phyloP scores from a whole-genome alignment of 2,113 vertebrate species.

The Nibea coibor region DNA sequence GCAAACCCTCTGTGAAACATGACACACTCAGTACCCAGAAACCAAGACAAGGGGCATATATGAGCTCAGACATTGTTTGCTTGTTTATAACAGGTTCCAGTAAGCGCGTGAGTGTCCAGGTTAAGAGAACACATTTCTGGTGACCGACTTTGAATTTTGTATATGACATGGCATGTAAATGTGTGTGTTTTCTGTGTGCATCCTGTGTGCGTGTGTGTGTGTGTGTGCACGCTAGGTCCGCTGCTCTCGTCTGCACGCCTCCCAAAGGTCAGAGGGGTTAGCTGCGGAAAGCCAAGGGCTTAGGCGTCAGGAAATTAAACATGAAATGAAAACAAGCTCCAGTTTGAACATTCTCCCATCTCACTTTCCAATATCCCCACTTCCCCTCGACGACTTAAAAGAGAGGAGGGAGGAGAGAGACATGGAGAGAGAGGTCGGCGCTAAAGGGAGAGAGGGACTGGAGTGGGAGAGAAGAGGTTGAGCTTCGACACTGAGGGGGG shows the following conservation, averaged over 20 bases:
- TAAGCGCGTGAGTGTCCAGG: constrained; percentile 27
- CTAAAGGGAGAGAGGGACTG: background rate
- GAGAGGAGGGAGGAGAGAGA: constrained; percentile 72
- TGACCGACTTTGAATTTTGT: constrained; percentile 42
- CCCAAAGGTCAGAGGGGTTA: constrained; percentile 84
- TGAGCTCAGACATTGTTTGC: constrained; percentile 40
- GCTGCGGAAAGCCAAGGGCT: constrained; percentile 92
- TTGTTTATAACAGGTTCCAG: constrained; percentile 49
- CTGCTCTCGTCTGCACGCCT: constrained; percentile 76
- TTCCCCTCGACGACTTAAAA: constrained; percentile 83
- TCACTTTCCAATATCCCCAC: constrained; percentile 91
- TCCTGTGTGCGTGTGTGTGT: constrained; percentile 42
- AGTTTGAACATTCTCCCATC: constrained; percentile 93
- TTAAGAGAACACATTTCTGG: constrained; percentile 44
- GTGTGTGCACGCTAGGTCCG: constrained; percentile 43
- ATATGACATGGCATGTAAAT: constrained; percentile 53
- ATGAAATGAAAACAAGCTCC: constrained; percentile 98
- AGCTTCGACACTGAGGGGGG: constrained; percentile 22
- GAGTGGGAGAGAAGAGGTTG: constrained; percentile 40
- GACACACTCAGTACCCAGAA: constrained; percentile 63
- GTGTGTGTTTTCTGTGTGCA: constrained; percentile 39
- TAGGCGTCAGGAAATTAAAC: constrained; percentile 99
- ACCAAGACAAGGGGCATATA: constrained; percentile 38
- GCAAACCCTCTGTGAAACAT: constrained; percentile 70
- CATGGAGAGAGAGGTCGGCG: constrained; percentile 36